phyloP scores from a whole-genome alignment of 2,888 invertebrate species.

The Mesodorylaimus sp. region DNA sequence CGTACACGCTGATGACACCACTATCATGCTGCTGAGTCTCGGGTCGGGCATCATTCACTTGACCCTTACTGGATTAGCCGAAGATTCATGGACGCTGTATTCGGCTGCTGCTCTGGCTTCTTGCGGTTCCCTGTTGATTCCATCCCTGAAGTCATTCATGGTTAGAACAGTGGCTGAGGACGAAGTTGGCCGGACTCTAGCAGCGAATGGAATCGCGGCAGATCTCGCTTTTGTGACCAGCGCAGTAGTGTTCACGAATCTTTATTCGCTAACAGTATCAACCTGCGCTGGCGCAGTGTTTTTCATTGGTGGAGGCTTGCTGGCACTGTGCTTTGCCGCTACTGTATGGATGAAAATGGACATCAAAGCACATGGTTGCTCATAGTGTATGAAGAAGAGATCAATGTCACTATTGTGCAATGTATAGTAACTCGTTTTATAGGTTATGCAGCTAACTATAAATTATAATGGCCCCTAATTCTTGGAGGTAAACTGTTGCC shows the following conservation, averaged over 20 bases:
- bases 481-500: too few species aligned
- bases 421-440: too few species aligned
- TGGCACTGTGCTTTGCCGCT: background rate
- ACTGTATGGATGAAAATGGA: background rate
- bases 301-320: background rate
- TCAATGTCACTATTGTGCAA: too few species aligned
- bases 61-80: background rate
- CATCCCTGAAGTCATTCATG: background rate
- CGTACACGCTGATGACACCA: background rate
- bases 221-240: constrained; percentile 4
- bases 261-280: constrained; percentile 1
- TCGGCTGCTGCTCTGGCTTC: background rate
- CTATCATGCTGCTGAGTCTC: background rate
- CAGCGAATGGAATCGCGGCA: background rate
- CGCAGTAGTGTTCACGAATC: background rate
- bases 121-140: background rate
- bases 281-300: background rate
- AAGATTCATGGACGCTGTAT: background rate
- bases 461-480: too few species aligned
- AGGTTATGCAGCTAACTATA: too few species aligned
- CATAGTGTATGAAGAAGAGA: too few species aligned
- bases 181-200: constrained; percentile 1
- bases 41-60: background rate
- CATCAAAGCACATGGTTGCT: too few species aligned
- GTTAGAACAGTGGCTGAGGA: background rate